phyloP scores from a whole-genome alignment of 2,797 vertebrate genomes.

The Trematomus bernacchii region DNA sequence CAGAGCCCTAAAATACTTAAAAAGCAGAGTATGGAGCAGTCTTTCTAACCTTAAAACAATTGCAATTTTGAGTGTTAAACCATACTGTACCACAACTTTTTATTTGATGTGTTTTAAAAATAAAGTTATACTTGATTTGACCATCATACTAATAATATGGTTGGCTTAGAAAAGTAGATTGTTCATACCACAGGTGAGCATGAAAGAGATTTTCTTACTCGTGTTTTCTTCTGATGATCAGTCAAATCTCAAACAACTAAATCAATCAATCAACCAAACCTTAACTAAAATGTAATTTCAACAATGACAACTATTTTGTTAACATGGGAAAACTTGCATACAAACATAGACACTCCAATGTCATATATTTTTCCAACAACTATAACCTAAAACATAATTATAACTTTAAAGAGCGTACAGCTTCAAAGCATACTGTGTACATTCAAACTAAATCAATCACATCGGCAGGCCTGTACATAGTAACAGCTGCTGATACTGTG shows the following conservation, averaged over 20 bases:
- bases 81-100: not conserved
- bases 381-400: conserved; percentile 5
- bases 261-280: not conserved
- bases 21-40: not conserved
- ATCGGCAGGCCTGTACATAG: conserved; percentile 32
- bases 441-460: conserved; percentile 64
- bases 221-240: not conserved
- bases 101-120: too few species aligned
- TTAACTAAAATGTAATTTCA: not conserved
- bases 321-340: not conserved
- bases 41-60: not conserved
- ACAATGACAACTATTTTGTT: not conserved
- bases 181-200: not conserved
- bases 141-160: not conserved
- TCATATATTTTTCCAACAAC: conserved; percentile 2
- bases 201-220: not conserved
- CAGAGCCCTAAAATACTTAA: too few species aligned
- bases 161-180: not conserved
- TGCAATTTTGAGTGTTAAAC: not conserved
- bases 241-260: not conserved
- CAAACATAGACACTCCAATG: not conserved
- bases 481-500: conserved; percentile 59
- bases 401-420: conserved; percentile 15
- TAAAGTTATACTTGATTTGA: too few species aligned
- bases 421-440: conserved; percentile 39